phyloP scores from a whole-genome alignment of 2,113 vertebrate genomes.

The Seriola dumerili region DNA sequence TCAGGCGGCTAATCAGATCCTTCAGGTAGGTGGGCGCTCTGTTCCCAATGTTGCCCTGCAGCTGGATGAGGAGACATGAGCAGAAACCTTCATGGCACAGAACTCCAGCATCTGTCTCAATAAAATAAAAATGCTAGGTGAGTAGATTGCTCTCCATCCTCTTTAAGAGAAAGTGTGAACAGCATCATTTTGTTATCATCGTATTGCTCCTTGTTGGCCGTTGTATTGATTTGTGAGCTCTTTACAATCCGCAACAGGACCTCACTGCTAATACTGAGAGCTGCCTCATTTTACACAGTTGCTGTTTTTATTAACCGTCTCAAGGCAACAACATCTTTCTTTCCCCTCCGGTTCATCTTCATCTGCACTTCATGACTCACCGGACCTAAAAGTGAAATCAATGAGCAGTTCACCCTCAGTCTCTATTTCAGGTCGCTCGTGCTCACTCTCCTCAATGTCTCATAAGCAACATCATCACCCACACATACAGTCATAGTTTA shows the following conservation, averaged over 20 bases:
- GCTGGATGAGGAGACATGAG: conserved; percentile 24
- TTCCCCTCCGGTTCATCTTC: conserved; percentile 10
- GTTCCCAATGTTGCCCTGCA: conserved; percentile 70
- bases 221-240: conserved; percentile 26
- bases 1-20: conserved; percentile 77
- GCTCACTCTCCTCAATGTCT: background rate
- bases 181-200: conserved; percentile 20
- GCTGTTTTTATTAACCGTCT: conserved; percentile 35
- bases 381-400: conserved; percentile 40
- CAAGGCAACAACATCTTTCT: conserved; percentile 16
- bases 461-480: background rate
- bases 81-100: background rate
- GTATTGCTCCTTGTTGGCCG: background rate
- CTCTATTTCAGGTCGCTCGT: background rate
- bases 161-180: conserved; percentile 9
- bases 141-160: background rate
- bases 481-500: too few relatives aligned
- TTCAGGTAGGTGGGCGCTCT: conserved; percentile 74
- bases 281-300: conserved; percentile 19
- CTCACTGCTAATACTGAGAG: conserved; percentile 5
- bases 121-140: background rate
- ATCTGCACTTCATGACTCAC: conserved; percentile 13
- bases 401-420: conserved; percentile 12
- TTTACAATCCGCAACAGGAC: conserved; percentile 27
- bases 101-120: conserved; percentile 2